Base-by-base conservation (phyloP, 2,888 invertebrate species). In the Campoplex capitator region DNA sequence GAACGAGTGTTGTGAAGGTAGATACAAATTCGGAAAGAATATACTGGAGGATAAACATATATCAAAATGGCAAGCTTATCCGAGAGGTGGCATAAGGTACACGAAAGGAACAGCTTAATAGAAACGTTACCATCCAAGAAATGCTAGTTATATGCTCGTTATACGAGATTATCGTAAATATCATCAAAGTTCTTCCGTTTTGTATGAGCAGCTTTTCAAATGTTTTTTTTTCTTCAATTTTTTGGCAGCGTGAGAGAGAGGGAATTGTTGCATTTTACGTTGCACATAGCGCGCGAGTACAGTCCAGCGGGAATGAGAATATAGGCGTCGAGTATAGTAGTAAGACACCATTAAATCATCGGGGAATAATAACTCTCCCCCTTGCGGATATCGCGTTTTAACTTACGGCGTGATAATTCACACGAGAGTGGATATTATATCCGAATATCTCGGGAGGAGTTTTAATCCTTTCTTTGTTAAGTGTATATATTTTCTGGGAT, bases 331-430 rank as follows among this genome's bases (percentile, higher is more conserved):
- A 70, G 42, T 42, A 68, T 18, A 51, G 79, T 73, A 77, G 78
- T 79, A 65, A 87, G 84, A 82, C 79, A 80, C 87, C 91, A 88
- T 91, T 92, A 93, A 93, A 92, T 92, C 93, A 92, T 71, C 87
- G 87, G 81, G 79, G 85, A 91, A 92, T 91, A 92, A 92, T 93
- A 92, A 91, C 88, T 91, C 90, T 89, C 71, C 82, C 84, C 68
- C 78, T 87, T 85, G 87, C 85, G 88, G 88, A 83, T 80, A 85
- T 88, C 84, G 90, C 90, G 90, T 90, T 88, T 88, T 89, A 90
- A 92, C 89, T 85, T 89, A 91, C 89, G 89, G 89, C 88, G 91
- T 90, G 91, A 92, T 93, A 93, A 93, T 90, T 93, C 92, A 92
- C 90, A 62, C 79, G 88, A 88, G 89, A 91, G 89, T 90, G 90